Evolutionary conservation across 2,888 invertebrate species (phyloP).

Genomic region (Agrochola macilenta): DNA sequence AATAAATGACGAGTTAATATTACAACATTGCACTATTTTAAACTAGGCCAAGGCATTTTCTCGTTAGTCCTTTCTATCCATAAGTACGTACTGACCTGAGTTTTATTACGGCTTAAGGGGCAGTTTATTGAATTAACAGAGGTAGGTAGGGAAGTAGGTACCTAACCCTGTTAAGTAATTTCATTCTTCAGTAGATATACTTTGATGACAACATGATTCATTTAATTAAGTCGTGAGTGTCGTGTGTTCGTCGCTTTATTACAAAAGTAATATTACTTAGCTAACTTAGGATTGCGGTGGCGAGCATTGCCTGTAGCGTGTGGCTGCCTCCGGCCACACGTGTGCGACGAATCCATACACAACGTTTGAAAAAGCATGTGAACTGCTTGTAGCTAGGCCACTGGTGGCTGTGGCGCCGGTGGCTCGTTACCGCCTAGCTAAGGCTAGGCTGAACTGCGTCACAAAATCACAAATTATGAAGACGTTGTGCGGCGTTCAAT

Average conservation of each 20-base stretch:
- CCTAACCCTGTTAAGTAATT: constrained; percentile 5
- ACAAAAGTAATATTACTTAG: not conserved
- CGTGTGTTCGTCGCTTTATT: not conserved
- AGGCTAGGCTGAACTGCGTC: not conserved
- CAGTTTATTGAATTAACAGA: constrained; percentile 26
- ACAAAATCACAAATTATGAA: not conserved
- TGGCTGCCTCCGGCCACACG: no score
- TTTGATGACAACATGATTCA: constrained; percentile 18
- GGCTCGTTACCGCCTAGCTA: no score
- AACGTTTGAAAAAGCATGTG: no score
- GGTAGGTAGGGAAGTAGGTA: not conserved
- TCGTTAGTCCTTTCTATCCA: constrained; percentile 5
- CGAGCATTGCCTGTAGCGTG: no score
- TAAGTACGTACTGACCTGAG: not conserved
- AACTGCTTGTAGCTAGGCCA: no score
- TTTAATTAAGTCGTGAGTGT: not conserved
- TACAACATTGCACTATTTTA: constrained; percentile 2
- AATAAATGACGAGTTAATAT: not conserved
- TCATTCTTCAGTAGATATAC: constrained; percentile 12
- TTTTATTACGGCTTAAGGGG: constrained; percentile 8
- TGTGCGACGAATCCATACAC: no score
- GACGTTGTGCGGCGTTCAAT: not conserved
- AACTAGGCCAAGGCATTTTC: constrained; percentile 9
- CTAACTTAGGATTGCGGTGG: not conserved
- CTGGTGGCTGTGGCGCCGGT: no score